phyloP scores from a whole-genome alignment of 1,140 invertebrate genomes.

The Phymastichus coffea region DNA sequence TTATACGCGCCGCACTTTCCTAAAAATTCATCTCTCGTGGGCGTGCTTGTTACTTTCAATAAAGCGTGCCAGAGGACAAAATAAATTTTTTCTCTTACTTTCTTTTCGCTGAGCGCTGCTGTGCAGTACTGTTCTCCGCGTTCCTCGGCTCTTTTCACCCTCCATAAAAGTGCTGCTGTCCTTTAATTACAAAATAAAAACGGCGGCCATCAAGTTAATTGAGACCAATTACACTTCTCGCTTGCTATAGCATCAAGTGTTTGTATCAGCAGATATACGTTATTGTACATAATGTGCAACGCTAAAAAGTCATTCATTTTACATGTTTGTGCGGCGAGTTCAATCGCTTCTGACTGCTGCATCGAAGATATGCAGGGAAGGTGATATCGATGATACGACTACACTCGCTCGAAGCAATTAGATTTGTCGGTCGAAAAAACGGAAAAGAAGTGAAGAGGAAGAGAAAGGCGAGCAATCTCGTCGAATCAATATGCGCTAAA shows the following conservation, averaged over 20 bases:
- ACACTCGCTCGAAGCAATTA: no score
- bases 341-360: no score
- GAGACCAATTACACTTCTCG: no score
- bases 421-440: no score
- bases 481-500: slow-evolving; percentile 50
- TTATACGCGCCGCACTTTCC: slow-evolving; percentile 1
- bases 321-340: no score
- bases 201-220: no score
- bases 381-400: no score
- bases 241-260: no score
- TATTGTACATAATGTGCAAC: no score
- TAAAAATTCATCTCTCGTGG: background rate
- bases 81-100: slow-evolving; percentile 3
- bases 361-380: no score
- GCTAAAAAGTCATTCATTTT: no score
- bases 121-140: background rate
- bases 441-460: slow-evolving; percentile 32
- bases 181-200: slow-evolving; percentile 11
- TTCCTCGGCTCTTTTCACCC: background rate
- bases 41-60: slow-evolving; percentile 4
- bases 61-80: background rate
- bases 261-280: no score
- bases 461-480: slow-evolving; percentile 36
- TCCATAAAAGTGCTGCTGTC: background rate
- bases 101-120: background rate